Percentiles rank a stretch among this genome's conserved stretches.
Conservation (phyloP, 2,888 invertebrate genomes). For the Cosmopolites sordidus region DNA sequence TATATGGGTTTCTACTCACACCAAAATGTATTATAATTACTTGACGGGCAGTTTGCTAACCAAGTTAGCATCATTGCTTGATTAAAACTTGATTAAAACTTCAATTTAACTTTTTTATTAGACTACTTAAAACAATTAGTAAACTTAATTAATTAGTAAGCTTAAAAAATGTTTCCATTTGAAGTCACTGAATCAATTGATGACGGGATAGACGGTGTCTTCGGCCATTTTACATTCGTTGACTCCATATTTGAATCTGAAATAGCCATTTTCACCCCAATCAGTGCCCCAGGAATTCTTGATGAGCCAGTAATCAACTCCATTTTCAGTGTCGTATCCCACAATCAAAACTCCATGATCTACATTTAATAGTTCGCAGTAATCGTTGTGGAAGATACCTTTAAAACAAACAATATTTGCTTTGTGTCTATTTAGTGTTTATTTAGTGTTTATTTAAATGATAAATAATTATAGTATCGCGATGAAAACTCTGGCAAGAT, state of each 20-base stretch:
- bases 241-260: constrained; percentile 9
- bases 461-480: neutral
- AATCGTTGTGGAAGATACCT: neutral
- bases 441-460: neutral
- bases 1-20: no score
- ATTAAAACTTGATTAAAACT: no score
- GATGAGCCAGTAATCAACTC: constrained; percentile 15
- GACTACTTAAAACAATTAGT: no score
- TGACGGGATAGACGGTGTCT: constrained; percentile 10
- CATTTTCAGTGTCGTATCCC: constrained; percentile 17
- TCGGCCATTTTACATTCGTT: constrained; percentile 17
- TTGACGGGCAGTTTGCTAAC: no score
- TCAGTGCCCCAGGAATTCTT: constrained; percentile 19
- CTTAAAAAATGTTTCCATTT: no score
- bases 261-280: constrained; percentile 19
- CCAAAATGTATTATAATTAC: no score
- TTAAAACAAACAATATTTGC: neutral
- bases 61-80: no score
- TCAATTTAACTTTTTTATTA: no score
- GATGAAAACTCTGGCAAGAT: no score
- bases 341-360: constrained; percentile 17
- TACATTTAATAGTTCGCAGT: neutral
- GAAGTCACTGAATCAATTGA: no score
- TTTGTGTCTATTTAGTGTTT: neutral
- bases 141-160: no score